These are phyloP conservation scores for Tadarida brasiliensis DNA, from an alignment of 2,797 vertebrate genomes.

Conservation along the genomic window DNA sequence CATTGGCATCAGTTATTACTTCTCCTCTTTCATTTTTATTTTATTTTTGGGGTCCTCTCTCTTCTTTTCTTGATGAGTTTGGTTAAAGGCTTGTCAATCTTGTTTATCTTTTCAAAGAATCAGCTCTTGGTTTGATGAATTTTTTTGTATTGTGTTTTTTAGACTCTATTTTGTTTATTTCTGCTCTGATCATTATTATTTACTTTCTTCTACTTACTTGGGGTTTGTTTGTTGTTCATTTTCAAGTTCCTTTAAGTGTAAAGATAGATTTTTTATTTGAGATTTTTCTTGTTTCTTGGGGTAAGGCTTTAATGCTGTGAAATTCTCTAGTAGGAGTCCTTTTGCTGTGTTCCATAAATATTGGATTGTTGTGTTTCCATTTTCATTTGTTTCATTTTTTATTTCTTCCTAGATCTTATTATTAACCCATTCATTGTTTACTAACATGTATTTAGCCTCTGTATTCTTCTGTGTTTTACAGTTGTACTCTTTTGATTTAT, in stretches of 20 bases:
- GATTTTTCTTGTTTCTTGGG: not conserved
- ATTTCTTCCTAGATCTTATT: not conserved
- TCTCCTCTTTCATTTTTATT: not conserved
- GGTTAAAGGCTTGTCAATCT: not conserved
- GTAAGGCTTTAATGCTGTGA: not conserved
- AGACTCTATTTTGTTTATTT: not conserved
- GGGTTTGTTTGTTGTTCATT: not conserved
- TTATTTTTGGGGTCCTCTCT: not conserved
- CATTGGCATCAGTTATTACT: not conserved
- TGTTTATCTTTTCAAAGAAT: not conserved
- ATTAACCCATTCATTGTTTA: not conserved
- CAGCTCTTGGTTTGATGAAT: not conserved
- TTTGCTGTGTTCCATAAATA: not conserved
- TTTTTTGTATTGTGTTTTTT: not conserved
- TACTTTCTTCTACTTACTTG: not conserved
- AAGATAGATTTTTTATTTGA: not conserved
- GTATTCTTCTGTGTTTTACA: not conserved
- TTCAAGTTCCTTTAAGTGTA: not conserved
- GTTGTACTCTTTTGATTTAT: not conserved
- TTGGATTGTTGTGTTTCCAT: not conserved
- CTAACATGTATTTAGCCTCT: not conserved
- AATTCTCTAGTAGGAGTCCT: not conserved
- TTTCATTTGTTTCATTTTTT: not conserved
- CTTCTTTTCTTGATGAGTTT: not conserved
- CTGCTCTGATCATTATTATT: not conserved